These are phyloP conservation scores for Myanophis thanlyinensis DNA, from an alignment of 2,113 vertebrate genomes.

Conservation along the genomic window DNA sequence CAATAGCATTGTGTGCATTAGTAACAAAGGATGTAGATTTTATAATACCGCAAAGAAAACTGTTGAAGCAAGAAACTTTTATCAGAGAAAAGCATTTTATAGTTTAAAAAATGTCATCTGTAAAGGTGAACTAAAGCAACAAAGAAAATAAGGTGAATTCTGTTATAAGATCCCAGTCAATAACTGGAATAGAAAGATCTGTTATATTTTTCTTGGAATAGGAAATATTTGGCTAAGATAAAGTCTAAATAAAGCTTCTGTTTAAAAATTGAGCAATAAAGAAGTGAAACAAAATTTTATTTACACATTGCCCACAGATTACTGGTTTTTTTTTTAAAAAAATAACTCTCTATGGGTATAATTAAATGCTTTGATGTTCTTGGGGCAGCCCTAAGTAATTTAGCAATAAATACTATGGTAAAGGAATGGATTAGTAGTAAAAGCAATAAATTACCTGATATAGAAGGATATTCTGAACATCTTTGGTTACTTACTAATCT, in stretches of 20 bases:
- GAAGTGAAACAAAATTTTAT: constrained; percentile 15
- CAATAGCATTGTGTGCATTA: constrained; percentile 58
- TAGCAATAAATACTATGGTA: constrained; percentile 19
- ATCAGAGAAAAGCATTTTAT: constrained; percentile 56
- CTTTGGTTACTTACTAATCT: constrained; percentile 21
- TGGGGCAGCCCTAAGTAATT: not conserved
- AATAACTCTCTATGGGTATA: constrained; percentile 7
- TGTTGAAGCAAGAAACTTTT: constrained; percentile 63
- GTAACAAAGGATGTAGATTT: constrained; percentile 62
- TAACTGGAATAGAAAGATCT: constrained; percentile 6
- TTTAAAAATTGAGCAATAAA: not conserved
- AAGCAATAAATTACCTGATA: constrained; percentile 7
- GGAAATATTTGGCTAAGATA: constrained; percentile 12
- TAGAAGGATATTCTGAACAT: constrained; percentile 27
- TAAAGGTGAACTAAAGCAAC: constrained; percentile 59
- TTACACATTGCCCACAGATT: constrained; percentile 24
- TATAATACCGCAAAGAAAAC: constrained; percentile 63
- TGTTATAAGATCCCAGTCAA: constrained; percentile 20
- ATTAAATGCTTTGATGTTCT: not conserved
- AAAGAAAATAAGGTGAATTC: constrained; percentile 47
- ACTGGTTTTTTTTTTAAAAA: constrained; percentile 15
- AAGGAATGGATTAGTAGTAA: not conserved
- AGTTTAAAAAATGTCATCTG: constrained; percentile 65
- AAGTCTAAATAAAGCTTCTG: constrained; percentile 3
- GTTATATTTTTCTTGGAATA: not conserved